phyloP scores from a whole-genome alignment of 2,797 vertebrate genomes.

The Liparis tanakae region DNA sequence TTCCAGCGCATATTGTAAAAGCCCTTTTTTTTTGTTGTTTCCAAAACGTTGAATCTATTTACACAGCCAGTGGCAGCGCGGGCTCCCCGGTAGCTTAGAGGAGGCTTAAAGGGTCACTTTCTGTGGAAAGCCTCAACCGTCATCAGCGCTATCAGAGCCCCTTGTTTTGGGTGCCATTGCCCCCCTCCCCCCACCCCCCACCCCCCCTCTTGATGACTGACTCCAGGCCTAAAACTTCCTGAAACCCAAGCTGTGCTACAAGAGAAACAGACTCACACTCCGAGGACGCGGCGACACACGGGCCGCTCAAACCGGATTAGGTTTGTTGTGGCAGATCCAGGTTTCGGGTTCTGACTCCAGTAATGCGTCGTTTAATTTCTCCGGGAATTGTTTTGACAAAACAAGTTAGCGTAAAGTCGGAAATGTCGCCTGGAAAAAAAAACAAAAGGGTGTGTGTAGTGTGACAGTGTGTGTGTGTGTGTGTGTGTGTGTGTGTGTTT shows the following conservation, averaged over 20 bases:
- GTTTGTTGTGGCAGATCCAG: slow-evolving; percentile 82
- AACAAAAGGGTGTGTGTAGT: slow-evolving; percentile 73
- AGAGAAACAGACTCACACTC: slow-evolving; percentile 68
- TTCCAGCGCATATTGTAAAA: neutral
- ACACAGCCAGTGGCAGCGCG: neutral
- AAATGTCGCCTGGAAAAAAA: slow-evolving; percentile 74
- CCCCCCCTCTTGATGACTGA: slow-evolving; percentile 58
- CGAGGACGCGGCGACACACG: slow-evolving; percentile 74
- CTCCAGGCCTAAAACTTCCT: slow-evolving; percentile 76
- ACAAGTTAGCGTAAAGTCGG: slow-evolving; percentile 86
- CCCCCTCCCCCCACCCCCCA: slow-evolving; percentile 2
- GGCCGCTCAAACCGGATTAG: slow-evolving; percentile 80
- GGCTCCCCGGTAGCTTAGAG: neutral
- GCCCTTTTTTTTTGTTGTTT: neutral
- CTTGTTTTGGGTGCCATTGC: slow-evolving; percentile 52
- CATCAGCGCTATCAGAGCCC: slow-evolving; percentile 57
- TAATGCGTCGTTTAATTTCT: slow-evolving; percentile 86
- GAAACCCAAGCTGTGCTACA: slow-evolving; percentile 73
- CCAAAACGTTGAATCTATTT: neutral
- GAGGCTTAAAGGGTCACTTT: slow-evolving; percentile 15
- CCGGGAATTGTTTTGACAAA: slow-evolving; percentile 88
- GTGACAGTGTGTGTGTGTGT: slow-evolving; percentile 26
- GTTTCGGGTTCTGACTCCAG: slow-evolving; percentile 80
- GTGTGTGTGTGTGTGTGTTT: slow-evolving; percentile 50
- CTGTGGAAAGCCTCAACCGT: slow-evolving; percentile 42